These are phyloP conservation scores for Lasioglossum lativentre DNA, from an alignment of 2,888 invertebrate species.

Conservation along the genomic window DNA sequence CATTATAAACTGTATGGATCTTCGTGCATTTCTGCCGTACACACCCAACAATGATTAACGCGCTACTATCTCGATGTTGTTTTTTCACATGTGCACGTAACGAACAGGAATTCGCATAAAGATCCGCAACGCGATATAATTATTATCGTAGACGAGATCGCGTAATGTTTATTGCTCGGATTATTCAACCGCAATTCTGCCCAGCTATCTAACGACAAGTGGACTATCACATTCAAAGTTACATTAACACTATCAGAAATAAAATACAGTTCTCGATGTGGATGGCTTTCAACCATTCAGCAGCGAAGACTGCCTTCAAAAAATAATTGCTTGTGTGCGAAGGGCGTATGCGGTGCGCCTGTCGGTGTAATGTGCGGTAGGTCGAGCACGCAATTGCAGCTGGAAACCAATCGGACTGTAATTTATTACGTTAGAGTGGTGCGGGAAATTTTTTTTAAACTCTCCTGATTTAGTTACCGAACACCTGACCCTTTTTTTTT, in stretches of 20 bases:
- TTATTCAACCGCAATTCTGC: neutral
- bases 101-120: neutral
- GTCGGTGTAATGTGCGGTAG: neutral
- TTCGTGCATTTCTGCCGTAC: too few relatives aligned
- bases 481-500: too few relatives aligned
- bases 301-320: neutral
- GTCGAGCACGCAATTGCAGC: neutral
- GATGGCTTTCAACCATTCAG: neutral
- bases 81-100: neutral
- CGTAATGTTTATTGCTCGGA: neutral
- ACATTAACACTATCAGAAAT: too few relatives aligned
- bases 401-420: neutral
- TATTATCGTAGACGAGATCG: neutral
- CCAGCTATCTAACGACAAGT: constrained; percentile 19
- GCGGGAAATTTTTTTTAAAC: neutral
- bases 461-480: neutral
- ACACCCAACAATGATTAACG: too few relatives aligned
- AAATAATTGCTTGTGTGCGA: neutral
- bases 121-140: neutral
- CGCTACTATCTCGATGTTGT: too few relatives aligned
- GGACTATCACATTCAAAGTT: too few relatives aligned
- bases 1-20: neutral
- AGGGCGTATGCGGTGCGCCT: neutral
- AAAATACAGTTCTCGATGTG: neutral
- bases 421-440: neutral